A percentile compares a stretch with the other conserved stretches of the same genome.
These are phyloP conservation scores for Marasmarcha lunaedactyla DNA, from an alignment of 2,888 invertebrate species.

Conservation along the genomic window DNA sequence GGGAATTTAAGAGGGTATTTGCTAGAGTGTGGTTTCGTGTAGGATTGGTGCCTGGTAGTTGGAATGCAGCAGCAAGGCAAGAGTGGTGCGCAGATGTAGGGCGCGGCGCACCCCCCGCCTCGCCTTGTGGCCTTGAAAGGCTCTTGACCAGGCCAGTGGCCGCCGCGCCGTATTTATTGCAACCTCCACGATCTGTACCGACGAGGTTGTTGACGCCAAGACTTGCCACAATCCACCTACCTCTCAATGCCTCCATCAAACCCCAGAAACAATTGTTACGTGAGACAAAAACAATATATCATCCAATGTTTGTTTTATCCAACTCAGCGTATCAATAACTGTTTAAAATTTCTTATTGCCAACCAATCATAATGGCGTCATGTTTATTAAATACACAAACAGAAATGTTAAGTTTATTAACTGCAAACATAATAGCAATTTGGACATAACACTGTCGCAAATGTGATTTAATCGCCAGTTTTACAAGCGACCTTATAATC, in stretches of 20 bases:
- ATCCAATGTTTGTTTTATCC: too few relatives aligned
- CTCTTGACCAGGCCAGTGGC: slow-evolving; percentile 66
- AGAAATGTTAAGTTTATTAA: background rate
- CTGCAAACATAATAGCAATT: background rate
- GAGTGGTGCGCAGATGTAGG: slow-evolving; percentile 52
- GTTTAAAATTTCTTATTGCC: background rate
- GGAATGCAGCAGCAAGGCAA: slow-evolving; percentile 49
- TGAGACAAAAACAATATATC: too few relatives aligned
- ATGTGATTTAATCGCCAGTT: too few relatives aligned
- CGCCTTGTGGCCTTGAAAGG: slow-evolving; percentile 68
- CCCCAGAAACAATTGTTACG: background rate
- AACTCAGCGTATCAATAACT: too few relatives aligned
- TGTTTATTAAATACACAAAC: too few relatives aligned
- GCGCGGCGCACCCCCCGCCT: slow-evolving; percentile 57
- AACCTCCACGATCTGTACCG: slow-evolving; percentile 66
- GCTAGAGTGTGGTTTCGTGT: background rate
- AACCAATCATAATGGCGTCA: background rate
- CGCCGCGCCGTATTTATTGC: slow-evolving; percentile 67
- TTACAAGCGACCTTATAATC: slow-evolving; percentile 20
- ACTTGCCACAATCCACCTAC: background rate
- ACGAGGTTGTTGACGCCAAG: slow-evolving; percentile 65
- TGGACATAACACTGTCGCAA: background rate
- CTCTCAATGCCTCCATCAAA: background rate
- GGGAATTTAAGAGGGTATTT: too few relatives aligned
- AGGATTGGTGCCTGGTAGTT: slow-evolving; percentile 26